Percentiles rank a stretch among this genome's conserved stretches.
phyloP scores from a whole-genome alignment of 2,797 vertebrate genomes.

The Sebastes variabilis region DNA sequence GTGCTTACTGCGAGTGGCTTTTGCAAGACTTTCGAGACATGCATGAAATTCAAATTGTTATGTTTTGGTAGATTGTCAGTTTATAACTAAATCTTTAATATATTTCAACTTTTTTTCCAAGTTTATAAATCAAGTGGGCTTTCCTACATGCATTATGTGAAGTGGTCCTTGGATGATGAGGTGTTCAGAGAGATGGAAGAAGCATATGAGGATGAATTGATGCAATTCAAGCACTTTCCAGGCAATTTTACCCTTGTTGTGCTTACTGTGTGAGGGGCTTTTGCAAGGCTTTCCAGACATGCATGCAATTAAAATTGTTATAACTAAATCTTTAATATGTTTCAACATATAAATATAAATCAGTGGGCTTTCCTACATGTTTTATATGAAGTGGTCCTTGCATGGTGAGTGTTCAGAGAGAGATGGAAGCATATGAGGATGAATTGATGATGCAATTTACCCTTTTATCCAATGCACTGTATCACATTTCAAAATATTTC shows the following conservation, averaged over 20 bases:
- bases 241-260: not conserved
- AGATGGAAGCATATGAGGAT: not conserved
- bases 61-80: no score
- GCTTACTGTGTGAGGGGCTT: no score
- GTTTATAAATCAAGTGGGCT: no score
- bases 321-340: no score
- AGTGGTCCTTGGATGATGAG: not conserved
- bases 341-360: not conserved
- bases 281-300: no score
- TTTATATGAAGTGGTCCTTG: no score
- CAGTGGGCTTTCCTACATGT: not conserved
- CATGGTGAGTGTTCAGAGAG: not conserved
- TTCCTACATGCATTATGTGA: no score
- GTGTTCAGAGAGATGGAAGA: not conserved
- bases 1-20: no score
- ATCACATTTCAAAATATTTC: not conserved
- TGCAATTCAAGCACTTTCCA: not conserved
- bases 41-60: no score
- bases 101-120: no score
- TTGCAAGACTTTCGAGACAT: no score
- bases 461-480: not conserved
- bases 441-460: not conserved
- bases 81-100: no score
- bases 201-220: not conserved
- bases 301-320: not conserved